Base-by-base conservation (phyloP, 2,113 vertebrate species). In the Aramus guarauna region DNA sequence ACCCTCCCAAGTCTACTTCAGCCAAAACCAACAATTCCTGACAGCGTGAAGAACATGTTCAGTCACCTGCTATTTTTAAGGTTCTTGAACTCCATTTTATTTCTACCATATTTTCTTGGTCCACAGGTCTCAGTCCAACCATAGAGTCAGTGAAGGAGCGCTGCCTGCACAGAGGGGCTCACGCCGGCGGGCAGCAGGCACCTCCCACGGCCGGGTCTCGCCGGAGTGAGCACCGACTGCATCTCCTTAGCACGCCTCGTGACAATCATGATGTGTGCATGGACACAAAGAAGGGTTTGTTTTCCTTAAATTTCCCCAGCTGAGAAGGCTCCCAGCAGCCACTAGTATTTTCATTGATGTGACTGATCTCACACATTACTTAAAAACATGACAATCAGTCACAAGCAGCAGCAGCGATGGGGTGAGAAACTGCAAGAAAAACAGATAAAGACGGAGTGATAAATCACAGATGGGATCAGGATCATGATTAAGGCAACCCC, bases 221-320 rank as follows among this genome's bases (percentile, higher is more conserved):
- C 55, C 0, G 4, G 30, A 37, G 39, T 5, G 18, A 78, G 82
- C 86, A 55, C 59, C 2, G 3, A 41, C 64, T 11, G 64, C 89
- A 81, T 48, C 89, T 75, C 74, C 93, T 75, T 9, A 81, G 87
- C 80, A 64, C 15, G 90, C 87, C 92, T 60, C 93, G 82, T 97
- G 96, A 95, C 78, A 62, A 56, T 67, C 74, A 84, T 19, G 58
- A 94, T 92, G 87, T 37, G 80, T 32, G 80, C 69, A 12, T 1
- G 0, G 52, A 56, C 18, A 97, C 96, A 97, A 96, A 96, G 95
- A 59, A 55, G 48, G 53, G 90, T 5, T 91, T 97, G 95, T 97
- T 94, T 85, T 15, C 81, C 81, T 92, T 85, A 78, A 63, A 74
- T 15, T 92, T 90, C 80, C 76, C 32, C 63, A 43, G 37, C 94